A percentile compares a stretch with the other conserved stretches of the same genome.
Evolutionary conservation across 2,888 invertebrate species (phyloP).

Genomic region (Trissolcus brochymenae): DNA sequence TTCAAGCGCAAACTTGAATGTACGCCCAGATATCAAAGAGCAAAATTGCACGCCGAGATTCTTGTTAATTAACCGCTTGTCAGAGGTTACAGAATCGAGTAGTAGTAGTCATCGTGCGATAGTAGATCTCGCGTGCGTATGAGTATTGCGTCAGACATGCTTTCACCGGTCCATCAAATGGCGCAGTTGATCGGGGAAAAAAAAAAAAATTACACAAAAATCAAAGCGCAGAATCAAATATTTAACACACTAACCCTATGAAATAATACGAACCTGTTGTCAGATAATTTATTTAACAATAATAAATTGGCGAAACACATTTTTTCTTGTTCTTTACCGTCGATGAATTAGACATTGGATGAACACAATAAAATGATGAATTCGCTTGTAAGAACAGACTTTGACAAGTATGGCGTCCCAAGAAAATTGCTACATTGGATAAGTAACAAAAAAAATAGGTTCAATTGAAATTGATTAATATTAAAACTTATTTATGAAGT

Average conservation of each 20-base stretch:
- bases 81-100: constrained; percentile 53
- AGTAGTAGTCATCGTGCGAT: constrained; percentile 53
- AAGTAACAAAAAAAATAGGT: constrained; percentile 9
- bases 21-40: constrained; percentile 13
- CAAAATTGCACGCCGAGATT: constrained; percentile 26
- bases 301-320: too few relatives aligned
- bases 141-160: constrained; percentile 55
- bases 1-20: constrained; percentile 4
- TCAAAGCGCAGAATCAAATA: constrained; percentile 5
- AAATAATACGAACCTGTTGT: constrained; percentile 11
- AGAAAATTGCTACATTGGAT: background rate
- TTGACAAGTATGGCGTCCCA: background rate
- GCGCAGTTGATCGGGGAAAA: constrained; percentile 22
- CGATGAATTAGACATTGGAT: too few relatives aligned
- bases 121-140: constrained; percentile 57
- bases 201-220: background rate
- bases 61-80: constrained; percentile 49
- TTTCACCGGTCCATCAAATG: constrained; percentile 54
- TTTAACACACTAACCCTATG: constrained; percentile 24
- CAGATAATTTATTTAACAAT: constrained; percentile 5
- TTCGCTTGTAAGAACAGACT: too few relatives aligned
- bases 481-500: constrained; percentile 2
- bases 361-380: too few relatives aligned
- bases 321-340: too few relatives aligned
- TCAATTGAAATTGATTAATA: constrained; percentile 11